Evolutionary conservation across 2,113 vertebrate genomes (phyloP).

Genomic region (Odocoileus virginianus): DNA sequence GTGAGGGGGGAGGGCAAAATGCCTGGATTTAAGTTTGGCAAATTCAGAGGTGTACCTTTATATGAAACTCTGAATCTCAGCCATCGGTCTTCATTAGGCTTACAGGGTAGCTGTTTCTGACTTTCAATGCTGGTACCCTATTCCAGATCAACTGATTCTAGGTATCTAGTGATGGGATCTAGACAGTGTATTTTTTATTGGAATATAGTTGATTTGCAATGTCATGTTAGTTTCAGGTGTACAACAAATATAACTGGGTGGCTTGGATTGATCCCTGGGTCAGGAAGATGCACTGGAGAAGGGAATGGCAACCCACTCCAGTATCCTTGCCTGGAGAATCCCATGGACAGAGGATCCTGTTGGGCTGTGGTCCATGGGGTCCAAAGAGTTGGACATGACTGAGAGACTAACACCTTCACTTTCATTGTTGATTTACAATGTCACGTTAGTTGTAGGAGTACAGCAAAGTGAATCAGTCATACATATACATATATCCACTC

Average conservation of each 20-base stretch:
- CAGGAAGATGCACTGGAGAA: background rate
- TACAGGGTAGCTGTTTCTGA: background rate
- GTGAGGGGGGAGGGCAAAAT: background rate
- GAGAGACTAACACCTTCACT: background rate
- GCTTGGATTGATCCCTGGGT: background rate
- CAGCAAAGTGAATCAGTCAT: background rate
- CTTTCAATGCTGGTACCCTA: background rate
- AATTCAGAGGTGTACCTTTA: background rate
- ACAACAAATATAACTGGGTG: background rate
- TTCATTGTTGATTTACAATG: background rate
- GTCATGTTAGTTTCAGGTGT: background rate
- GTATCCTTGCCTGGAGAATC: background rate
- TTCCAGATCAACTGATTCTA: background rate
- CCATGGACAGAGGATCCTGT: background rate
- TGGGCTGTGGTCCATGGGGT: background rate
- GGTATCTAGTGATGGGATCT: background rate
- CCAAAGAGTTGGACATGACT: background rate
- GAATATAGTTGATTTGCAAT: background rate
- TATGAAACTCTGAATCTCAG: background rate
- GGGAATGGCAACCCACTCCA: background rate
- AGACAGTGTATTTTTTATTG: background rate
- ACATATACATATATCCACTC: background rate
- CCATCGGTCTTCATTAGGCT: background rate
- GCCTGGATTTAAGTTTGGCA: constrained; percentile 4
- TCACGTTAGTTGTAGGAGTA: background rate